Base-by-base conservation (phyloP, 2,113 vertebrate genomes). In the Stercorarius parasiticus region DNA sequence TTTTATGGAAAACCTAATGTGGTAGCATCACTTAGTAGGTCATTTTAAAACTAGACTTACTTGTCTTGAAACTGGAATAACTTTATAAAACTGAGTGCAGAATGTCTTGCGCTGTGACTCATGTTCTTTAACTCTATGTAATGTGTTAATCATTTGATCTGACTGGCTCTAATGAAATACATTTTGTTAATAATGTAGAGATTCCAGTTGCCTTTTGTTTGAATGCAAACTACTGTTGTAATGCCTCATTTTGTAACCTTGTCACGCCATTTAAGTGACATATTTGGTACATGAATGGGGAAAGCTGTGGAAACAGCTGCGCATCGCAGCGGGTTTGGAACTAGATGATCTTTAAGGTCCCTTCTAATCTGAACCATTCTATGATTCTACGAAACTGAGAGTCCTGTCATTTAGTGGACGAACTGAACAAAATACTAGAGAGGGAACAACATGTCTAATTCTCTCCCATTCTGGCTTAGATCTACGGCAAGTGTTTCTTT, bases 191-290 rank as follows among this genome's bases (percentile, higher is more conserved):
- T 36, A 61, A 32, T 4, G 7, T 38, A 27, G 23, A 25, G 45
- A 30, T 4, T 42, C 6, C 2, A 6, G 15, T 65, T 77, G 14
- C 6, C 4, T 62, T 55, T n/a, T 82, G n/a, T 93, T 83, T 64
- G 34, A 80, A 55, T 42, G 38, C 15, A 40, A 14, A 21, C 12
- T 56, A 1, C 8, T 50, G 11, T 26, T 74, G 14, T 16, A 82
- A 42, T 45, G 42, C 23, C 34, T 73, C 5, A 10, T 29, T 82
- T 74, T 34, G 17, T 83, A 65, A 49, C 15, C 21, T 83, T 62
- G 14, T 66, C 27, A 59, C 0, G 5, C 34, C 0, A 0, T 43
- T 27, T 50, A 25, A 61, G 15, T 70, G 47, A 32, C 0, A 0
- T 6, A 2, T 52, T 69, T 29, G 17, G 27, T 22, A 29, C 0